These are phyloP conservation scores for Acropternis orthonyx DNA, from an alignment of 2,797 vertebrate genomes.

Conservation along the genomic window DNA sequence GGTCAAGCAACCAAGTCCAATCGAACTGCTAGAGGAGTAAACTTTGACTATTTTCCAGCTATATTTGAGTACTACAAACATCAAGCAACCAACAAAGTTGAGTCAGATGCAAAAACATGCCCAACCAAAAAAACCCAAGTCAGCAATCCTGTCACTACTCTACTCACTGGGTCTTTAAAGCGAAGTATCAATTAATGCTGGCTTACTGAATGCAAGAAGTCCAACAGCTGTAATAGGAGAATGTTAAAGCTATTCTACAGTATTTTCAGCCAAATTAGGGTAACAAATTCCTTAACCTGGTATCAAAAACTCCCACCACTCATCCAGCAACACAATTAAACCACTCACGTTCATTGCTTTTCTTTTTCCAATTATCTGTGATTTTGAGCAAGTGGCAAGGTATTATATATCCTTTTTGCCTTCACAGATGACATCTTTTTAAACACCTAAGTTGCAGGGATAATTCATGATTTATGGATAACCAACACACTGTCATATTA, in stretches of 20 bases:
- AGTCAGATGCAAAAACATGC: background rate
- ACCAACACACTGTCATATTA: background rate
- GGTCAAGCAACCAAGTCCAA: background rate
- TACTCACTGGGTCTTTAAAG: background rate
- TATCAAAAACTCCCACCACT: background rate
- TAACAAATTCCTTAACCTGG: background rate
- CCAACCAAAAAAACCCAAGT: background rate
- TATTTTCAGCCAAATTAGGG: background rate
- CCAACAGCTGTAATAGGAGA: background rate
- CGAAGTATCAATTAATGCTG: background rate
- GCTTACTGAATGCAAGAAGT: background rate
- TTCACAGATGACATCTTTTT: background rate
- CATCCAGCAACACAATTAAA: background rate
- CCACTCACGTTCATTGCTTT: background rate
- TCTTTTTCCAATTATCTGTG: background rate
- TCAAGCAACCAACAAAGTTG: background rate
- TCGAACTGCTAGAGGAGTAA: background rate
- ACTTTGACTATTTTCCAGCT: background rate
- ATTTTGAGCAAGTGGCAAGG: background rate
- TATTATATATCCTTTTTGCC: background rate
- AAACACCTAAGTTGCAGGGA: background rate
- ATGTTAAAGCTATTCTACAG: background rate
- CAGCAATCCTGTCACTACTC: background rate
- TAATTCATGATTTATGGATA: background rate
- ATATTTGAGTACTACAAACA: background rate